These are phyloP conservation scores for Scaptodrosophila lebanonensis DNA, from an alignment of 1,140 invertebrate species.

Conservation along the genomic window DNA sequence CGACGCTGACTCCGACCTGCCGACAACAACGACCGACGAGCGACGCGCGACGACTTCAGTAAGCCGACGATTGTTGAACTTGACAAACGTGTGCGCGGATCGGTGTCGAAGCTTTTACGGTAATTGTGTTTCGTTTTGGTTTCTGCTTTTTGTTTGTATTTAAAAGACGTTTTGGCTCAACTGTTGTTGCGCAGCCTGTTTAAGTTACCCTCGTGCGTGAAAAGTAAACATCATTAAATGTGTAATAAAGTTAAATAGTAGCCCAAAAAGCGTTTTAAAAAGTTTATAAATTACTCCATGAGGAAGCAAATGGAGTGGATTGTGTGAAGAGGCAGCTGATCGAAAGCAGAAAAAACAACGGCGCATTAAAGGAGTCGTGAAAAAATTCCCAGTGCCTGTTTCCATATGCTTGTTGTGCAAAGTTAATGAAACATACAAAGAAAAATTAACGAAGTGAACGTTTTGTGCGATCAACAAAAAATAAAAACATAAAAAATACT, in stretches of 20 bases:
- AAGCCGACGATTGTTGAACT: constrained; percentile 62
- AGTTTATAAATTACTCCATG: not conserved
- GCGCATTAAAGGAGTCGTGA: constrained; percentile 11
- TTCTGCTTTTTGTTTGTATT: constrained; percentile 23
- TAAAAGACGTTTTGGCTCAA: not conserved
- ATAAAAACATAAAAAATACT: constrained; percentile 14
- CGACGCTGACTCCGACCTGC: no score
- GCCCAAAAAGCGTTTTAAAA: not conserved
- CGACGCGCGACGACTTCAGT: no score
- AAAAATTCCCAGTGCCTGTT: constrained; percentile 7
- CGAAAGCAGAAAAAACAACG: no score
- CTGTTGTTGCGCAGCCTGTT: constrained; percentile 4
- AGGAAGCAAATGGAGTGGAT: not conserved
- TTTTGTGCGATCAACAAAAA: constrained; percentile 17
- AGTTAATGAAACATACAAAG: not conserved
- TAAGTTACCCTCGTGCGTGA: not conserved
- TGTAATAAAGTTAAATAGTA: not conserved
- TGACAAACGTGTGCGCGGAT: constrained; percentile 44
- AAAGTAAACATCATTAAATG: not conserved
- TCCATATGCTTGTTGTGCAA: not conserved
- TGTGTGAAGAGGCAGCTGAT: not conserved
- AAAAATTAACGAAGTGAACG: constrained; percentile 33
- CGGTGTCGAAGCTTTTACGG: constrained; percentile 7
- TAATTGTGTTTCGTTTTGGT: constrained; percentile 10
- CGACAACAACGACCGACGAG: no score